Conservation (phyloP, 1,140 invertebrate species). For the Leguminivora glycinivorella region DNA sequence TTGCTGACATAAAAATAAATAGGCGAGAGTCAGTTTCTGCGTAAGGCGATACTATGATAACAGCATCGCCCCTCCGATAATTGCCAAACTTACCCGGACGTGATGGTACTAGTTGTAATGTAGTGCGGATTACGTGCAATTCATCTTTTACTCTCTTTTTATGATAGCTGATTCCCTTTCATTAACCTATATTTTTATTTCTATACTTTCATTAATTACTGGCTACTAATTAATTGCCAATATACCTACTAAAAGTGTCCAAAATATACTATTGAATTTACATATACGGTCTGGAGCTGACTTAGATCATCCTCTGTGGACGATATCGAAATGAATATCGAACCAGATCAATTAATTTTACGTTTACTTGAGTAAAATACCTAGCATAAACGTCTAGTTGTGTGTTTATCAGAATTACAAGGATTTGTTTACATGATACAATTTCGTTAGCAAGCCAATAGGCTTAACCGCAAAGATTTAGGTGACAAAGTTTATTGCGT, state of each 20-base stretch:
- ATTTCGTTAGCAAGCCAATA: conserved; percentile 51
- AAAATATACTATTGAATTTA: background rate
- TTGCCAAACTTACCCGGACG: conserved; percentile 68
- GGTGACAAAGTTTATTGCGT: conserved; percentile 76
- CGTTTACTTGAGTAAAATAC: too few species aligned
- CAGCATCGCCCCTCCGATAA: conserved; percentile 76
- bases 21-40: conserved; percentile 78
- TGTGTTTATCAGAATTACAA: too few species aligned
- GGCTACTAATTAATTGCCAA: background rate
- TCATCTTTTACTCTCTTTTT: conserved; percentile 1
- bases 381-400: too few species aligned
- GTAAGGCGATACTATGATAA: conserved; percentile 79
- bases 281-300: background rate
- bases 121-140: conserved; percentile 57
- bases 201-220: too few species aligned
- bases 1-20: conserved; percentile 80
- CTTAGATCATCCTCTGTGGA: too few species aligned
- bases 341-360: too few species aligned
- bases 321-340: too few species aligned
- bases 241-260: background rate
- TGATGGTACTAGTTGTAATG: conserved; percentile 53
- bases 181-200: too few species aligned
- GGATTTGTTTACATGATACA: conserved; percentile 26
- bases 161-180: background rate
- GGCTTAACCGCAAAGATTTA: conserved; percentile 74